Percentiles rank a stretch among this genome's conserved stretches.
Conservation (phyloP, 35 echinoderm and acorn worm species). For the Anneissia japonica region DNA sequence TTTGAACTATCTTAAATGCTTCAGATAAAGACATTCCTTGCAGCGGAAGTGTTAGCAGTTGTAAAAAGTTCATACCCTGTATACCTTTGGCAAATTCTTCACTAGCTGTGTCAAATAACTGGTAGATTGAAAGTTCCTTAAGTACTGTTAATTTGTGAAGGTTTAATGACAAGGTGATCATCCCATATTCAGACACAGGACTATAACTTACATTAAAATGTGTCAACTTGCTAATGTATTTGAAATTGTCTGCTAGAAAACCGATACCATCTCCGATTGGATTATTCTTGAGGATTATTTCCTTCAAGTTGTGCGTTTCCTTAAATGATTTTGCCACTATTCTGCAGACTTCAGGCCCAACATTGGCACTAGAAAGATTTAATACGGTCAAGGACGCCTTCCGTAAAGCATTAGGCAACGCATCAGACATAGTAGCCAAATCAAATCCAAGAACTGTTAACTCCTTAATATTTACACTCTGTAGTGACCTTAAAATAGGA, state of each 20-base stretch:
- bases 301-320: background rate
- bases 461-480: background rate
- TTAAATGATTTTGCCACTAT: background rate
- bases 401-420: background rate
- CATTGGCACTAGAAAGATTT: background rate
- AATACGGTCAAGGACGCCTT: background rate
- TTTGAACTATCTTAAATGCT: background rate
- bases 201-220: background rate
- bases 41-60: background rate
- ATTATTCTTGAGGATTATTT: background rate
- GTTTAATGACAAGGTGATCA: background rate
- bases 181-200: background rate
- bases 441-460: background rate
- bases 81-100: background rate
- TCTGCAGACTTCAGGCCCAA: background rate
- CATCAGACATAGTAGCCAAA: background rate
- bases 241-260: background rate
- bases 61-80: background rate
- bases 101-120: background rate
- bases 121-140: background rate
- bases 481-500: background rate
- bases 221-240: background rate
- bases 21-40: background rate
- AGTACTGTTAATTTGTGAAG: background rate
- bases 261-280: background rate